A percentile compares a stretch with the other conserved stretches of the same genome.
phyloP scores from a whole-genome alignment of 2,797 vertebrate genomes.

The Sitta carolinensis region DNA sequence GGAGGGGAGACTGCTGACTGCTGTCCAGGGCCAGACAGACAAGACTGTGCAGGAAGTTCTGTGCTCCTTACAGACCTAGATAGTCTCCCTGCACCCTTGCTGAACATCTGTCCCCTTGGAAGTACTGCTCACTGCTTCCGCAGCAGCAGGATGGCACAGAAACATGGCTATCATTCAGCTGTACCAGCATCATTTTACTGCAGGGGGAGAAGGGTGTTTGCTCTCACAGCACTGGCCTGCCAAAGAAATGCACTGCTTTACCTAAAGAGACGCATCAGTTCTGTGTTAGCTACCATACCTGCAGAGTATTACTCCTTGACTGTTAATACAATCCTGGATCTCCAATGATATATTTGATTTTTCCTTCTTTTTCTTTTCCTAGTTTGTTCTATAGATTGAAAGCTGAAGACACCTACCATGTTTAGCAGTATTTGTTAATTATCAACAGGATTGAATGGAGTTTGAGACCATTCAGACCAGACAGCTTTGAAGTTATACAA shows the following conservation, averaged over 20 bases:
- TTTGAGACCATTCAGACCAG: background rate
- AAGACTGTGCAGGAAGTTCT: background rate
- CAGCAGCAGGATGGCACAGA: background rate
- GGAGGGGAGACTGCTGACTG: fast-evolving
- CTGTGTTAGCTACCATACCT: background rate
- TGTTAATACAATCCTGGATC: background rate
- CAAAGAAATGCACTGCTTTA: background rate
- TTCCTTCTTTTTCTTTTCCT: background rate
- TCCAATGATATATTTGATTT: background rate
- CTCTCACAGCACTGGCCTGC: fast-evolving
- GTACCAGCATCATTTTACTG: background rate
- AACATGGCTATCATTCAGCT: background rate
- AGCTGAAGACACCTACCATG: background rate
- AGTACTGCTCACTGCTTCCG: background rate
- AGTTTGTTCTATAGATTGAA: background rate
- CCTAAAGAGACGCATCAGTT: background rate
- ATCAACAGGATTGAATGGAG: background rate
- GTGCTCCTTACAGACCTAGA: background rate
- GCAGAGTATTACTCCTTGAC: background rate
- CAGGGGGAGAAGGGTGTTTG: background rate
- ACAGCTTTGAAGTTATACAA: background rate
- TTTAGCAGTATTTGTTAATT: background rate
- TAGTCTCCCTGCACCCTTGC: background rate
- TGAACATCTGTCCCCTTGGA: background rate
- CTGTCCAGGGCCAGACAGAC: no score